phyloP scores from a whole-genome alignment of 2,113 vertebrate species.

The Spea bombifrons region DNA sequence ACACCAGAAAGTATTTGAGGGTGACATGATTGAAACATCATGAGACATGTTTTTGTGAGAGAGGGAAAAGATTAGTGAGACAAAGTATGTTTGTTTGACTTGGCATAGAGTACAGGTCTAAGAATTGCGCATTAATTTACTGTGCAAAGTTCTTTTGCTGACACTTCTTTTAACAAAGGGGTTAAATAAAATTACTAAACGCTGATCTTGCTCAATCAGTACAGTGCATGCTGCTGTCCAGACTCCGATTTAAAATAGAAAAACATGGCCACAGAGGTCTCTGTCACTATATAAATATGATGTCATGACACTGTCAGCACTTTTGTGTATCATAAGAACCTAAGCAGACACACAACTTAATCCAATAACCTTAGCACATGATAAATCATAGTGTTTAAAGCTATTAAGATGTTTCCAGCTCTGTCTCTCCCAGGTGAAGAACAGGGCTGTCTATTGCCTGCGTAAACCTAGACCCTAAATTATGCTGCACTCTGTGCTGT shows the following conservation, averaged over 20 bases:
- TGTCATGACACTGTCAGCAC: slow-evolving; percentile 17
- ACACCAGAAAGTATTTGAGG: too few species aligned
- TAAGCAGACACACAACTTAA: slow-evolving; percentile 15
- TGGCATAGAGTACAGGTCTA: too few species aligned
- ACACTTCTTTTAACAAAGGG: background rate
- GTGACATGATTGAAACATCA: too few species aligned
- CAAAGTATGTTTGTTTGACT: too few species aligned
- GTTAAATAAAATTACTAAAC: slow-evolving; percentile 8
- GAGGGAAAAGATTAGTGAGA: too few species aligned
- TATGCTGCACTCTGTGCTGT: background rate
- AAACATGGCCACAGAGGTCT: background rate
- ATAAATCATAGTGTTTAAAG: slow-evolving; percentile 8
- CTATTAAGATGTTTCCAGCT: background rate
- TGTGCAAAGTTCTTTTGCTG: too few species aligned
- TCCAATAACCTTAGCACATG: background rate
- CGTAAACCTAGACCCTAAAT: background rate
- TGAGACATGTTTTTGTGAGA: too few species aligned
- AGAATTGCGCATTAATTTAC: too few species aligned
- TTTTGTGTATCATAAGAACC: background rate
- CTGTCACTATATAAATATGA: slow-evolving; percentile 21
- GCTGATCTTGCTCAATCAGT: slow-evolving; percentile 7
- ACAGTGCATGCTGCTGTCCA: background rate
- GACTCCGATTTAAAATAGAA: slow-evolving; percentile 8
- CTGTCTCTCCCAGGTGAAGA: background rate
- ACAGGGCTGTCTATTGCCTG: background rate